phyloP scores from a whole-genome alignment of 2,888 invertebrate genomes.

The Lingula anatina region DNA sequence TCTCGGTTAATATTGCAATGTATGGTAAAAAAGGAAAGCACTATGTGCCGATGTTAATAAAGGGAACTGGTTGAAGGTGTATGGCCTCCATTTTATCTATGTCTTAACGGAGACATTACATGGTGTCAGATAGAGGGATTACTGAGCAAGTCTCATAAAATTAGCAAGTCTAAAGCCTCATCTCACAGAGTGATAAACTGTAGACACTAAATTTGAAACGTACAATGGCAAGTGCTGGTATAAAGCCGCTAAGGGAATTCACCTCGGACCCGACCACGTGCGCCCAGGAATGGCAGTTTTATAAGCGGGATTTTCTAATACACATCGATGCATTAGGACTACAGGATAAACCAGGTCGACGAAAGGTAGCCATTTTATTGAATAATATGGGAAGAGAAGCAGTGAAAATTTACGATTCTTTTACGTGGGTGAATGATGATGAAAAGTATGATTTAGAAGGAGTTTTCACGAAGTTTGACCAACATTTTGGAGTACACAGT shows the following conservation, averaged over 20 bases:
- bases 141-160: neutral
- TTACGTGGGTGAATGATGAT: no score
- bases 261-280: constrained; percentile 8
- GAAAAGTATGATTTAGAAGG: no score
- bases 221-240: constrained; percentile 5
- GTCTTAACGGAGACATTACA: no score
- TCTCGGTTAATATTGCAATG: no score
- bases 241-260: constrained; percentile 6
- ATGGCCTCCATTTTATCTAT: no score
- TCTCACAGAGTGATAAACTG: neutral
- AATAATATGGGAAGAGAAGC: constrained; percentile 10
- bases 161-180: no score
- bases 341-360: constrained; percentile 9
- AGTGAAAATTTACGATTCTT: constrained; percentile 13
- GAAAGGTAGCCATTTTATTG: constrained; percentile 11
- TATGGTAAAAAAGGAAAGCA: no score
- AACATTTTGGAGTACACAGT: neutral
- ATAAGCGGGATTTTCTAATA: constrained; percentile 11
- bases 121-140: constrained; percentile 5
- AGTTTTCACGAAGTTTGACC: neutral
- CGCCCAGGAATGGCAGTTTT: constrained; percentile 12
- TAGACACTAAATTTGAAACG: neutral
- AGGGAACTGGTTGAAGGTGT: no score
- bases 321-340: constrained; percentile 11
- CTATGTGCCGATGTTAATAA: no score